phyloP scores from a whole-genome alignment of 2,113 vertebrate genomes.

The Semnornis frantzii region DNA sequence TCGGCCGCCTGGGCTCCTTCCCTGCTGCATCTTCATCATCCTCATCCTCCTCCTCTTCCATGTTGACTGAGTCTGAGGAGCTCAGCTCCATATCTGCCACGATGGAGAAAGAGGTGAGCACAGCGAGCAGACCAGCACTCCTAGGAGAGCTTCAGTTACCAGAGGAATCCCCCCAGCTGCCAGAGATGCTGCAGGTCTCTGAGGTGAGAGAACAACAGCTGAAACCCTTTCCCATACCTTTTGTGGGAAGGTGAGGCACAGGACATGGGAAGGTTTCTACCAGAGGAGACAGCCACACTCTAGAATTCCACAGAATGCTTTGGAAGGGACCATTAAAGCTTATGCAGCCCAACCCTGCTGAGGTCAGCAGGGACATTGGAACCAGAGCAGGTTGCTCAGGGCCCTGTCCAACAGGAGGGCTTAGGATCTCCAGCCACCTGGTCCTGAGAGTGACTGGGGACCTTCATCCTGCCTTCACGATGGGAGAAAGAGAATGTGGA shows the following conservation, averaged over 20 bases:
- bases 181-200: background rate
- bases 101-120: background rate
- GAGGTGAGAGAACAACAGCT: background rate
- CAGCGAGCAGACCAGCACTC: background rate
- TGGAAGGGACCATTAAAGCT: background rate
- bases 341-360: background rate
- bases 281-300: background rate
- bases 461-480: background rate
- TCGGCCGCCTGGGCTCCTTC: slow-evolving; percentile 71
- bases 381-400: background rate
- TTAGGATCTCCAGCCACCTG: background rate
- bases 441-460: background rate
- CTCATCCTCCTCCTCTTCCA: slow-evolving; percentile 72
- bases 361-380: background rate
- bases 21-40: slow-evolving; percentile 62
- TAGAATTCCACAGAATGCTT: background rate
- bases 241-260: background rate
- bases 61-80: slow-evolving; percentile 71
- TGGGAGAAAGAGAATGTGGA: background rate
- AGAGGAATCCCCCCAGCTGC: background rate
- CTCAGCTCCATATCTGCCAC: slow-evolving; percentile 80
- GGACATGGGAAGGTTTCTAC: background rate
- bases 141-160: background rate
- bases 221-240: background rate
- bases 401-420: background rate